Conservation (phyloP, 2,888 invertebrate species). For the Parnassius mnemosyne region DNA sequence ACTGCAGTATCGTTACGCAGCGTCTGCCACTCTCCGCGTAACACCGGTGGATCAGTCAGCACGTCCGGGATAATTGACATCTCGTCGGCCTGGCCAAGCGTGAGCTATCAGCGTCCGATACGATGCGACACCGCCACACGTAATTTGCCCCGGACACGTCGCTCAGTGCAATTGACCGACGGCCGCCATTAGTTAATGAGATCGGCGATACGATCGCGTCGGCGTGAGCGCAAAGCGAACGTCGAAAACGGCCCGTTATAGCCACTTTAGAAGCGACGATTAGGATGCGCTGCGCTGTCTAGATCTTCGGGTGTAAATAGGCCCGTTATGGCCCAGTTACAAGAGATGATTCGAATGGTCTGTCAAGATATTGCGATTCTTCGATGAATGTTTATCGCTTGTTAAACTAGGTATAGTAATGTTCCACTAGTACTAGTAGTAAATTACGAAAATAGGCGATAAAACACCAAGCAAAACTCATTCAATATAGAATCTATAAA, state of each 20-base stretch:
- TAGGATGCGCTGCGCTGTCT: neutral
- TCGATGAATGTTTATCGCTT: no score
- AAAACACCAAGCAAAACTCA: no score
- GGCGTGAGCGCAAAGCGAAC: constrained; percentile 36
- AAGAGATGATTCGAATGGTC: constrained; percentile 8
- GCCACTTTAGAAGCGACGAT: constrained; percentile 19
- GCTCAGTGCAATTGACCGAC: constrained; percentile 71
- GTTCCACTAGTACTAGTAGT: no score
- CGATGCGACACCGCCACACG: constrained; percentile 31
- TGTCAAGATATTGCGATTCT: constrained; percentile 5
- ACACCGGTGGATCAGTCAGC: constrained; percentile 5
- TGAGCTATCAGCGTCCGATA: constrained; percentile 19
- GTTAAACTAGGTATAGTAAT: no score
- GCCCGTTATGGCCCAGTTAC: neutral
- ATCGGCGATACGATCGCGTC: constrained; percentile 40
- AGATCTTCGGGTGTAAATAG: constrained; percentile 15
- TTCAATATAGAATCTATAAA: no score
- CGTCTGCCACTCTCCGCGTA: neutral
- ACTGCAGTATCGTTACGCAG: neutral
- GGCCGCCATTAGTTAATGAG: constrained; percentile 62
- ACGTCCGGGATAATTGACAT: constrained; percentile 19
- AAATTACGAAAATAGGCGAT: no score
- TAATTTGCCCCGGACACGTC: constrained; percentile 74
- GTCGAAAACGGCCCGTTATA: constrained; percentile 24
- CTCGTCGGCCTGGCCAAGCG: constrained; percentile 5